phyloP scores from a whole-genome alignment of 2,113 vertebrate genomes.

The Centrocercus urophasianus region DNA sequence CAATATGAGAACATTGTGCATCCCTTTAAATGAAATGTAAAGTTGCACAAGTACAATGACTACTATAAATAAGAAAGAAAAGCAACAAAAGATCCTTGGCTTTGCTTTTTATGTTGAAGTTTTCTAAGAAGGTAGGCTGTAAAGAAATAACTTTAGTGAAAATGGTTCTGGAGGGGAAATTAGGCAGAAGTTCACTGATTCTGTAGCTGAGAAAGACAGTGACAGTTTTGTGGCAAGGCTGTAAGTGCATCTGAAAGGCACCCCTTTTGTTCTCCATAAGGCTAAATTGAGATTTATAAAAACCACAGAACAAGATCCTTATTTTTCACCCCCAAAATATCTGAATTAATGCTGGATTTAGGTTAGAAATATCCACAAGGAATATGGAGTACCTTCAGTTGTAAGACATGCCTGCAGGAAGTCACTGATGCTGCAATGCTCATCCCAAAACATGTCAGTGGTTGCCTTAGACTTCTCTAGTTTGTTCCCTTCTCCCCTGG shows the following conservation, averaged over 20 bases:
- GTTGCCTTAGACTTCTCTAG: not conserved
- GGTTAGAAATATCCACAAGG: not conserved
- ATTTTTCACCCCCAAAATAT: not conserved
- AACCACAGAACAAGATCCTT: not conserved
- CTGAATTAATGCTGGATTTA: not conserved
- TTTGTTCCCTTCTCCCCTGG: not conserved
- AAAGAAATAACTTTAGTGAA: not conserved
- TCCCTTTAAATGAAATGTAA: not conserved
- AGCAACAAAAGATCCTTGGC: not conserved
- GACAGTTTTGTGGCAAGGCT: not conserved
- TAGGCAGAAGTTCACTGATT: not conserved
- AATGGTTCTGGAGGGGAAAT: not conserved
- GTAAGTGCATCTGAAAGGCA: not conserved
- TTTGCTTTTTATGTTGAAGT: not conserved
- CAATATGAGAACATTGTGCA: not conserved
- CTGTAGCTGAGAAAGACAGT: not conserved
- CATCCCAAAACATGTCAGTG: not conserved
- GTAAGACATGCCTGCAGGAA: not conserved
- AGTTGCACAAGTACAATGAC: not conserved
- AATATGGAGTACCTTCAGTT: not conserved
- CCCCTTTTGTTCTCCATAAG: fast-evolving
- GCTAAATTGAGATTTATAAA: not conserved
- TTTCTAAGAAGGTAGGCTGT: not conserved
- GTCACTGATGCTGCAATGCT: not conserved
- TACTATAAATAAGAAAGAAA: not conserved